Evolutionary conservation across 1,140 invertebrate species (phyloP), one percentile per base, ranked within the genome.

Genomic region (Homalodisca vitripennis): DNA sequence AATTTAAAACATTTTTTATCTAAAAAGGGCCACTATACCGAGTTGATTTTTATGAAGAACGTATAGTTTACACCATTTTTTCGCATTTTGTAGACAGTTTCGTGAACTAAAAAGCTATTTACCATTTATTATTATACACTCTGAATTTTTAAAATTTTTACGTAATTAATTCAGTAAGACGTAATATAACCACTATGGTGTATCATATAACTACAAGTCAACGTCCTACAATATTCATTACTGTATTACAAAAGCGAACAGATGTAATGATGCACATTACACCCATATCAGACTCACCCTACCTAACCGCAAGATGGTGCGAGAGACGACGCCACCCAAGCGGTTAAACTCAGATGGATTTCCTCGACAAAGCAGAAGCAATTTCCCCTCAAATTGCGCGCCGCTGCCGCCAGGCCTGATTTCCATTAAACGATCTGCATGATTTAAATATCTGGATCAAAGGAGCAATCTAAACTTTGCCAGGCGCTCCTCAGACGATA

Each of bases 311-410:
- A 60, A 60, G 55, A 60, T 60, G 55, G 55, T 26, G 55, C 55
- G n/a, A 10, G 34, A 6, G 34, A 17, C 34, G 6, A 17, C 34
- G 34, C 6, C 17, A 41, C 34, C 48, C 48, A 51, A 10, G 34
- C 3, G 48, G 22, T 3, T 14, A 3, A 22, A 22, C 3, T 14
- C 3, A 51, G 48, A 51, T 51, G 48, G 48, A 51, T 51, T 51
- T 51, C 48, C 48, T 51, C 48, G n/a, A 60, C 55, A 60, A 60
- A 60, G 55, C 55, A 60, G 55, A 60, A 60, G 55, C 55, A 60
- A 60, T 60, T 60, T 26, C 55, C 24, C 24, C 14, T 24, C 2
- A 60, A 60, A 27, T 60, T 26, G 24, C 14, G 22, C 24, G 55
- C 2, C 55, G 48, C 2, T 26, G 55, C 55, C 27, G 55, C 55